Base-by-base conservation (phyloP, 2,113 vertebrate species). In the Illadopsis cleaveri region DNA sequence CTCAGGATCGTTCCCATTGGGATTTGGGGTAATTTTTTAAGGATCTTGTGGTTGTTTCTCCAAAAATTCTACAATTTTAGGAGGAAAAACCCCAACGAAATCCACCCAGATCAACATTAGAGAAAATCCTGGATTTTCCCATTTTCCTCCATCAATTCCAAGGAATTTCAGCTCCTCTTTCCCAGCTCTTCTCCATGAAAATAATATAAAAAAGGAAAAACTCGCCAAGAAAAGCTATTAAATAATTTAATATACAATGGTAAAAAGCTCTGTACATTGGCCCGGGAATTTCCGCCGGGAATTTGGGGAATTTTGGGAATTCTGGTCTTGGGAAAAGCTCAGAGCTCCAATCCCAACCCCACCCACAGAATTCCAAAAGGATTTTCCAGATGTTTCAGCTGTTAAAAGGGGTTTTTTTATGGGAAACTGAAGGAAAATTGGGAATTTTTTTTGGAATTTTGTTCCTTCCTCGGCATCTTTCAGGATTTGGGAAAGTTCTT, bases 191-290 rank as follows among this genome's bases (percentile, higher is more conserved):
- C n/a, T 48, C 44, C 65, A 5, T 15, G 1, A 6, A 31, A 16
- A 47, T 23, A 31, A 25, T 9, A 31, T 15, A 24, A n/a, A 31
- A 27, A 31, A 61, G 64, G 82, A 81, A 90, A 96, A 64, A 92
- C 79, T 19, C 37, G 2, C 45, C 83, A 83, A 90, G 61, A 90
- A 91, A 93, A 93, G 97, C 92, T 84, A 94, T 97, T 96, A 96
- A 98, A 98, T 98, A 98, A 98, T 96, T 97, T 97, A 97, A 98
- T 98, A 98, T 66, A 93, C 86, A 94, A 94, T 84, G 89, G 96
- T 94, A 92, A 96, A 97, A 96, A 97, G 97, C 71, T 81, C 91
- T 83, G 92, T 84, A 94, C 91, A 82, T 80, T 37, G 66, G 50
- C 50, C 75, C 66, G 2, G 71, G 94, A 57, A 53, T 17, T 86